These are phyloP conservation scores for Argynnis bischoffii DNA, from an alignment of 2,888 invertebrate species.

Conservation along the genomic window DNA sequence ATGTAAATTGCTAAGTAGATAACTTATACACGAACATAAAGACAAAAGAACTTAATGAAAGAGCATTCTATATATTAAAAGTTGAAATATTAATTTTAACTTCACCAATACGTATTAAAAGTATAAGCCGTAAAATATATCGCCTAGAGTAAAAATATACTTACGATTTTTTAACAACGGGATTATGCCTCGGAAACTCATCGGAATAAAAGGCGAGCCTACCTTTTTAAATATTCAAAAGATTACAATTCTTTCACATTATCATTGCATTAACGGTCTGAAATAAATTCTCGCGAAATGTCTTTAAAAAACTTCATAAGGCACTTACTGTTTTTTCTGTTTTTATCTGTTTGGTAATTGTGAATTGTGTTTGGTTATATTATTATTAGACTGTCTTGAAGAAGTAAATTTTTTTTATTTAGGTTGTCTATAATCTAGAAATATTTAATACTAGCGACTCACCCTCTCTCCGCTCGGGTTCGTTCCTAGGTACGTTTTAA, in stretches of 20 bases:
- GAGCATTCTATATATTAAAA: too few species aligned
- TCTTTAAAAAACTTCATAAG: constrained; percentile 1
- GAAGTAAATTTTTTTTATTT: too few species aligned
- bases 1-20: too few species aligned
- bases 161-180: constrained; percentile 18
- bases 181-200: constrained; percentile 18
- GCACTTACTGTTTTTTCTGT: background rate
- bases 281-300: background rate
- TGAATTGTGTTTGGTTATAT: background rate
- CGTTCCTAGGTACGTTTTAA: too few species aligned
- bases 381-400: background rate
- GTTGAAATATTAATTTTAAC: too few species aligned
- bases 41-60: too few species aligned
- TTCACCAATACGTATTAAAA: constrained; percentile 1
- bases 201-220: constrained; percentile 11
- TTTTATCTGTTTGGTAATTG: background rate
- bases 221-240: constrained; percentile 32
- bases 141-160: background rate
- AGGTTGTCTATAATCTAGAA: too few species aligned
- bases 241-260: constrained; percentile 25
- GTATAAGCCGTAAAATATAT: constrained; percentile 10
- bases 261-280: constrained; percentile 25
- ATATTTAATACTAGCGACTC: too few species aligned
- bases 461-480: too few species aligned
- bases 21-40: too few species aligned